Conservation (phyloP, 23 tunicate species). For the Styela plicata region DNA sequence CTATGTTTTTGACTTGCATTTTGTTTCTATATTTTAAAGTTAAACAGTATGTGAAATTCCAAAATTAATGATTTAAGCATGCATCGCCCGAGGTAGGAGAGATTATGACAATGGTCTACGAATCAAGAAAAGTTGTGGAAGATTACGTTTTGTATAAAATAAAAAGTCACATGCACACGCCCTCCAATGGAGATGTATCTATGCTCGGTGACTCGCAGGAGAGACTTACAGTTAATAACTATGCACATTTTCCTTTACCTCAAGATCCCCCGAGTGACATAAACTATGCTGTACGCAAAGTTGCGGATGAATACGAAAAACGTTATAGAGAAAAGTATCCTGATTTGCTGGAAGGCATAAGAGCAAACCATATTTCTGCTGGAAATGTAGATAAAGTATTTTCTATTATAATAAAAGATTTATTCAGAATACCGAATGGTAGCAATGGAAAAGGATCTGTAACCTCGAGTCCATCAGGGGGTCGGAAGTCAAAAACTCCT, state of each 20-base stretch:
- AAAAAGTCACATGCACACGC: background rate
- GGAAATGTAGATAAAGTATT: constrained; percentile 15
- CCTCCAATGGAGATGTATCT: background rate
- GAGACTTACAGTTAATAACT: background rate
- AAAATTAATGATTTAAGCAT: too few relatives aligned
- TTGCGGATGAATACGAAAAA: constrained; percentile 47
- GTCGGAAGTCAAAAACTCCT: constrained; percentile 16
- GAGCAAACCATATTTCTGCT: constrained; percentile 17
- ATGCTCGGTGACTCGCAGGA: background rate
- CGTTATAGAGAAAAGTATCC: constrained; percentile 56
- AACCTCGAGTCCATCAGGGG: background rate
- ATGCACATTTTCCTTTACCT: constrained; percentile 22
- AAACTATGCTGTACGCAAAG: constrained; percentile 35
- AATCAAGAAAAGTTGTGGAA: constrained; percentile 74
- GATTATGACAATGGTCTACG: constrained; percentile 62
- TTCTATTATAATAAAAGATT: constrained; percentile 1
- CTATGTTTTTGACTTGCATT: too few relatives aligned
- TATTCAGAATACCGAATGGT: background rate
- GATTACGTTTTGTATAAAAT: constrained; percentile 55
- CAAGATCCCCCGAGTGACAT: constrained; percentile 34
- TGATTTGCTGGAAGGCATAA: constrained; percentile 42
- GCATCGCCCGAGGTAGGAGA: too few relatives aligned
- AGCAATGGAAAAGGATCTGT: background rate
- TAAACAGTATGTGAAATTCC: too few relatives aligned
- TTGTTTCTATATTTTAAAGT: too few relatives aligned